Conservation (phyloP, 2,797 vertebrate genomes). For the Neomorphus geoffroyi region DNA sequence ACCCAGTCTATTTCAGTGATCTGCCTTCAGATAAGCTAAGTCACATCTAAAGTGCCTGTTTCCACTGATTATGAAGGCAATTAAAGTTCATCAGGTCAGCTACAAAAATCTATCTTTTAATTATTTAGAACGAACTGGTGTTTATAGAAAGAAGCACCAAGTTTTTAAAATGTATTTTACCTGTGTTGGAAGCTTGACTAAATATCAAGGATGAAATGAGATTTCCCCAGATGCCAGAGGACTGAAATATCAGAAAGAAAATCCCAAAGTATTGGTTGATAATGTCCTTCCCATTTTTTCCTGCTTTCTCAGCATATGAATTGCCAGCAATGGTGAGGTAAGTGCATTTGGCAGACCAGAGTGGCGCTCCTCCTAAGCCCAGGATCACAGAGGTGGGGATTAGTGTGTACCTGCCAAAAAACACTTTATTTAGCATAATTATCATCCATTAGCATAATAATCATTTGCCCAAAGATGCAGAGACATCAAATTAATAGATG, state of each 20-base stretch:
- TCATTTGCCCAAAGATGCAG: neutral
- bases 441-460: neutral
- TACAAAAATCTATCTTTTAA: neutral
- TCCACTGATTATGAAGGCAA: neutral
- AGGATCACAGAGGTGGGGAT: conserved; percentile 90
- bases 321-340: conserved; percentile 90
- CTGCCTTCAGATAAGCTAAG: neutral
- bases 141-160: neutral
- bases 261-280: conserved; percentile 93
- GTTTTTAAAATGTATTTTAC: conserved; percentile 69
- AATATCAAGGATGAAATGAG: conserved; percentile 94
- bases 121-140: neutral
- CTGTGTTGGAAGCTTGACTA: conserved; percentile 76
- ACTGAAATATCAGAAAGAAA: conserved; percentile 95
- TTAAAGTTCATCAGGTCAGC: neutral
- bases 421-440: conserved; percentile 18
- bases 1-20: neutral
- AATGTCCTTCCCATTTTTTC: conserved; percentile 79
- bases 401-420: conserved; percentile 86
- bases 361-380: conserved; percentile 89
- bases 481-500: neutral
- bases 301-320: conserved; percentile 69
- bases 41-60: neutral
- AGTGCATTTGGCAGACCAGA: conserved; percentile 96
- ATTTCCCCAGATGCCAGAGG: conserved; percentile 92